These are phyloP conservation scores for Orchesellides sinensis DNA, from an alignment of 2,888 invertebrate genomes.

Conservation along the genomic window DNA sequence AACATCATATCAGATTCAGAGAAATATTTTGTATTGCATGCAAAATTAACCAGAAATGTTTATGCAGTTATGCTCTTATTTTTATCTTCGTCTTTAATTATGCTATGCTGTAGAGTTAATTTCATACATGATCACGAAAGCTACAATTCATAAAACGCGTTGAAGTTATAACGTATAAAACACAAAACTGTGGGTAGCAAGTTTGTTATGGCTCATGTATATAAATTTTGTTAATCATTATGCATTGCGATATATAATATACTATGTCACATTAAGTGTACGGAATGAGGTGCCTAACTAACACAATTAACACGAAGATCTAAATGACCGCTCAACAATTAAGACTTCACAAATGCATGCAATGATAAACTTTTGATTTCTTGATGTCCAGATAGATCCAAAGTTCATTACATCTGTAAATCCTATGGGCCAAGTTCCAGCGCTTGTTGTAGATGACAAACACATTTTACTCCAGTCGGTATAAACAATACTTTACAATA, in stretches of 20 bases:
- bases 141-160: too few relatives aligned
- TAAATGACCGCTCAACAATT: not conserved
- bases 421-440: slow-evolving; percentile 97
- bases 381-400: slow-evolving; percentile 27
- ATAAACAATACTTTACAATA: slow-evolving; percentile 59
- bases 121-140: too few relatives aligned
- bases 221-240: too few relatives aligned
- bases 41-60: too few relatives aligned
- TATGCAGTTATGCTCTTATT: too few relatives aligned
- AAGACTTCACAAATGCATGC: not conserved
- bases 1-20: too few relatives aligned
- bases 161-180: too few relatives aligned
- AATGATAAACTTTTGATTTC: not conserved
- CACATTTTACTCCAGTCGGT: slow-evolving; percentile 83
- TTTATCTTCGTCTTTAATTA: too few relatives aligned
- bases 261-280: not conserved
- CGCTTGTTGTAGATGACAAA: slow-evolving; percentile 85
- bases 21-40: too few relatives aligned
- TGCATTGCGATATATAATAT: too few relatives aligned
- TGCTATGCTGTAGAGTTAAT: too few relatives aligned
- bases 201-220: not conserved
- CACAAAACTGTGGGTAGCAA: not conserved
- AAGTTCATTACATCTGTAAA: slow-evolving; percentile 93
- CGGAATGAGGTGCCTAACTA: not conserved
- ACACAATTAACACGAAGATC: not conserved